Evolutionary conservation across 2,888 invertebrate genomes (phyloP), one percentile per base, ranked within the genome.

Genomic region (Eulithis testata): DNA sequence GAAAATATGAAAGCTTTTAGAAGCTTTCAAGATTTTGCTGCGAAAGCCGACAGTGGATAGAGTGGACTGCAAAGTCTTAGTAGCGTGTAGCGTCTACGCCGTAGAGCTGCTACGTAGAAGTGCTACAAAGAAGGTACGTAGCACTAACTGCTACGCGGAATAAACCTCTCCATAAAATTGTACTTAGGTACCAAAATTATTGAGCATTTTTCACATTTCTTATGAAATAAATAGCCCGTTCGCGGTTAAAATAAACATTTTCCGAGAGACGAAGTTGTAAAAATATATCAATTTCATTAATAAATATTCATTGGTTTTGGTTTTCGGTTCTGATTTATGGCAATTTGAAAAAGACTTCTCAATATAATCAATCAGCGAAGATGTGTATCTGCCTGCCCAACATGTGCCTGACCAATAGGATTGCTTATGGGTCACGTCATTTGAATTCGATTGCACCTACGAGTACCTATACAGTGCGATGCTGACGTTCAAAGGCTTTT

Each of bases 81-180:
- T 37, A 60, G 36, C 50, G 37, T 14, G 37, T 37, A 60, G 36
- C 50, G 37, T 14, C 65, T 65, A 62, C 65, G 59, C 37, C 65
- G 60, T 61, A 65, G 65, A 21, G 11, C 21, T 49, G 43, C 21
- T 14, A 14, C 47, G 47, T 60, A 45, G 31, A 37, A 61, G 50
- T 50, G 58, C 54, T 62, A 66, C 66, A 58, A 62, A 31, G 31
- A 31, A 63, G n/a, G 5, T n/a, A 11, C 12, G 49, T 21, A 8
- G 11, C 49, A 14, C 21, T 14, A n/a, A 9, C 40, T 9, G 40
- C 47, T 47, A 50, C 58, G 21, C 21, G 9, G 12, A 47, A 12
- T 12, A 27, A 11, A n/a, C 6, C 40, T 37, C n/a, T n/a, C n/a
- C 11, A 53, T 37, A 40, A 40, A 40, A 53, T 12, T 44, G 27